Evolutionary conservation across 2,113 vertebrate genomes (phyloP).

Genomic region (Tetraodon nigroviridis): DNA sequence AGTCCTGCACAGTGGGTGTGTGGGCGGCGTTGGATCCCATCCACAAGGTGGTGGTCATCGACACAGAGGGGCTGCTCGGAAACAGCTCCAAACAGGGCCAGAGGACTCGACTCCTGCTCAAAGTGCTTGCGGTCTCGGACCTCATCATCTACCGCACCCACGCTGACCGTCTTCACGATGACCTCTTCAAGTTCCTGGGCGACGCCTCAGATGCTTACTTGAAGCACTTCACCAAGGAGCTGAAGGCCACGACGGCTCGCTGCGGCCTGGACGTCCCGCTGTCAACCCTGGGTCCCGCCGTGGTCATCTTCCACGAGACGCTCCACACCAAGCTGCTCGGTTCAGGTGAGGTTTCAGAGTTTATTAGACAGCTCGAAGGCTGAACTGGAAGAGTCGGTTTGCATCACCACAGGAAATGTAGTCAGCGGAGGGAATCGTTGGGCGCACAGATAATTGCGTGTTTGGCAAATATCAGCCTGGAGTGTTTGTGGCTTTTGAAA

Average conservation of each 20-base stretch:
- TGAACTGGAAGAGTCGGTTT: too few species aligned
- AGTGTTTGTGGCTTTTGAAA: neutral
- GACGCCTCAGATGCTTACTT: constrained; percentile 96
- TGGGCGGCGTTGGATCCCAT: constrained; percentile 95
- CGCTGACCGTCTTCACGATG: constrained; percentile 95
- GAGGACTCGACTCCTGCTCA: constrained; percentile 92
- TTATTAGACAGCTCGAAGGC: neutral
- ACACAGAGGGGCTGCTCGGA: constrained; percentile 94
- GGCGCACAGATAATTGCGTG: constrained; percentile 15
- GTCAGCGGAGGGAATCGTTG: constrained; percentile 6
- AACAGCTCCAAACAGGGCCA: constrained; percentile 94
- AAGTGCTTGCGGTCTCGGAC: constrained; percentile 96
- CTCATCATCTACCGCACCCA: constrained; percentile 98
- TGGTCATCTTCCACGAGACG: constrained; percentile 98
- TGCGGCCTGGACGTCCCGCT: constrained; percentile 96
- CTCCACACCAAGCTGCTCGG: constrained; percentile 95
- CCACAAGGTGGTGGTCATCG: constrained; percentile 89
- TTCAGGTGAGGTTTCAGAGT: constrained; percentile 70
- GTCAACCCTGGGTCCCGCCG: constrained; percentile 92
- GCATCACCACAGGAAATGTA: too few species aligned
- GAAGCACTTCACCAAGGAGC: constrained; percentile 97
- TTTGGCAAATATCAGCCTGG: constrained; percentile 16
- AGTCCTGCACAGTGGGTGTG: constrained; percentile 96
- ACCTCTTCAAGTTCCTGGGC: constrained; percentile 98
- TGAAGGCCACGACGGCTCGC: constrained; percentile 93